Evolutionary conservation across 2,113 vertebrate genomes (phyloP).

Genomic region (Catharus fuscescens): DNA sequence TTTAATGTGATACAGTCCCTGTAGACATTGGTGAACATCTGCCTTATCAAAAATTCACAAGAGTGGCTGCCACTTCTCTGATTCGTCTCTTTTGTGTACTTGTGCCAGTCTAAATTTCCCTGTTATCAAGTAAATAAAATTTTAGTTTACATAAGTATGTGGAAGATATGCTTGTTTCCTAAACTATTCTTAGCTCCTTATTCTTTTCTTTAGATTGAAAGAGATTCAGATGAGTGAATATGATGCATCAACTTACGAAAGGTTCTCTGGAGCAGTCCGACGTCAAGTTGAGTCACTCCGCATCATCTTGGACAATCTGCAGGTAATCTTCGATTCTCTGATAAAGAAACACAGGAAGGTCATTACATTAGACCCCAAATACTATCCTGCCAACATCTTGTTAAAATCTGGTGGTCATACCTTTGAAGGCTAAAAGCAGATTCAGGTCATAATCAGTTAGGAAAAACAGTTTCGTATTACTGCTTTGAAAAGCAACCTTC

Average conservation of each 20-base stretch:
- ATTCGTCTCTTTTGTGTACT: neutral
- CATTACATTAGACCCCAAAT: neutral
- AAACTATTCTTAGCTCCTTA: neutral
- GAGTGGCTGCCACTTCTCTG: neutral
- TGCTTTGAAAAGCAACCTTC: neutral
- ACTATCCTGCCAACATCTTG: neutral
- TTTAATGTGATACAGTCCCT: neutral
- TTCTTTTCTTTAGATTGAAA: slow-evolving; percentile 80
- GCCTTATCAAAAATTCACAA: neutral
- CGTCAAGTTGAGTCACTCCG: slow-evolving; percentile 91
- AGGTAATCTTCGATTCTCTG: slow-evolving; percentile 76
- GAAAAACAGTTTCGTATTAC: neutral
- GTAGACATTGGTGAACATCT: neutral
- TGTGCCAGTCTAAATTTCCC: neutral
- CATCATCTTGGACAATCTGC: slow-evolving; percentile 91
- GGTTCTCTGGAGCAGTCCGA: slow-evolving; percentile 87
- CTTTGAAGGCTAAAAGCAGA: neutral
- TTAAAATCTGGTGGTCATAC: neutral
- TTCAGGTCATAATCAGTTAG: neutral
- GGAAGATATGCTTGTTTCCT: neutral
- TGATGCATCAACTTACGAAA: slow-evolving; percentile 88
- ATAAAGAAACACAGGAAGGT: neutral
- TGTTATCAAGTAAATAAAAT: neutral
- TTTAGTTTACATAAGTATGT: neutral
- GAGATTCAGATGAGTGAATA: slow-evolving; percentile 97